Evolutionary conservation across 2,797 vertebrate genomes (phyloP), one percentile per base, ranked within the genome.

Genomic region (Clarias pachynema): DNA sequence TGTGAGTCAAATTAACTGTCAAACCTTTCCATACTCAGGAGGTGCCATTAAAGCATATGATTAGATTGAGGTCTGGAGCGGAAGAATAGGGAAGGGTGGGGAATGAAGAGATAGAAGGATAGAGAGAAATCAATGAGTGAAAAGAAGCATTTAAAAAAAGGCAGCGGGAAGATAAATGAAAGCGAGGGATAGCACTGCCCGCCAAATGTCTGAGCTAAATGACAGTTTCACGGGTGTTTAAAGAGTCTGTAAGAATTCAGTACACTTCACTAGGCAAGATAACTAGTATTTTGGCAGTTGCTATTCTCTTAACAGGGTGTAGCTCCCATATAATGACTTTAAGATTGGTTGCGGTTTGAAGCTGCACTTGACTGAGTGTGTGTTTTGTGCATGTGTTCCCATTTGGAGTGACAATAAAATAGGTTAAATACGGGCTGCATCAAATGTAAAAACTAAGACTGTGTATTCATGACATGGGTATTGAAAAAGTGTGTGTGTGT

Each of bases 1-100:
- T 56, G 83, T 77, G 74, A 88, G 83, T 70, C 84, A 88, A 82
- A 79, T 80, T 59, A 83, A 80, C 74, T 70, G 37, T 82, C 66
- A 82, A 84, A 82, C 63, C 86, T 79, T 57, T 59, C 74, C 57
- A 75, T 82, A 29, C 44, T 57, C 18, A 40, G 66, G 73, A 78
- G 80, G 66, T 84, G 79, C 82, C 70, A 88, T 80, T 85, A 83
- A 80, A 79, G 53, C 79, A 84, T 73, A 87, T 75, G 79, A 87
- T 70, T 73, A 84, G 84, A 79, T 70, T 89, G 81, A 66, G 79
- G 80, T 59, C 69, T 73, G 59, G 65, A 73, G 62, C 49, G 9
- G 80, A 60, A 79, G 29, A 85, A 34, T 74, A n/a, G 20, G 66
- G n/a, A 53, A 75, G 22, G 15, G 75, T 37, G 15, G 37, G 40